Evolutionary conservation across 2,888 invertebrate species (phyloP), one percentile per base, ranked within the genome.

Genomic region (Lapara coniferarum): DNA sequence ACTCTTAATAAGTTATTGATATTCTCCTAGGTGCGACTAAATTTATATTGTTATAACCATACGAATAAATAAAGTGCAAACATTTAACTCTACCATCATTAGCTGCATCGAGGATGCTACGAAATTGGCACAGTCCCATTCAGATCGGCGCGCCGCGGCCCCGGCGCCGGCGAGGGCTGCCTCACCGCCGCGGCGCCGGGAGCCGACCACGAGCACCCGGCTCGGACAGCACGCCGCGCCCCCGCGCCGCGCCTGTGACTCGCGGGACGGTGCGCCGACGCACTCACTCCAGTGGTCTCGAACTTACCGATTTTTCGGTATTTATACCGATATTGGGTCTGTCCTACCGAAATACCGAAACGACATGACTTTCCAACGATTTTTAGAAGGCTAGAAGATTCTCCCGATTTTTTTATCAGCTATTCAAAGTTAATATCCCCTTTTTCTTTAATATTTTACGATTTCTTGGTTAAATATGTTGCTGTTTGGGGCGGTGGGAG

Each of bases 51-150:
- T 69, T 78, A 87, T 93, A 92, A 92, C 88, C 92, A 91, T 92
- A 92, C 88, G 92, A 93, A 93, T 93, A 93, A 93, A 93, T 93
- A 94, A 94, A 94, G 94, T 94, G 94, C 94, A 94, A 93, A 94
- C 94, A 94, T 94, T 94, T 94, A 95, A 88, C 81, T 88, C 94
- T 95, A 95, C 91, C 84, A 83, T 90, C 89, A 82, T 91, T 86
- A 90, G 91, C 89, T 86, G 90, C 88, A 85, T 90, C 88, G 83
- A 85, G 87, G 86, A 91, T 87, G 90, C 91, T 92, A 89, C 87
- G 87, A 89, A 90, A 91, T 93, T 93, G 93, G 93, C 93, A 93
- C 93, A 89, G 88, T 92, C 92, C 88, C 92, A 90, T 90, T 91
- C 91, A 90, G 30, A n/a, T 56, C 46, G 49, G 56, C 67, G 55